Percentiles rank a stretch among this genome's conserved stretches.
phyloP scores from a whole-genome alignment of 2,888 invertebrate genomes.

The Chloromyia formosa region DNA sequence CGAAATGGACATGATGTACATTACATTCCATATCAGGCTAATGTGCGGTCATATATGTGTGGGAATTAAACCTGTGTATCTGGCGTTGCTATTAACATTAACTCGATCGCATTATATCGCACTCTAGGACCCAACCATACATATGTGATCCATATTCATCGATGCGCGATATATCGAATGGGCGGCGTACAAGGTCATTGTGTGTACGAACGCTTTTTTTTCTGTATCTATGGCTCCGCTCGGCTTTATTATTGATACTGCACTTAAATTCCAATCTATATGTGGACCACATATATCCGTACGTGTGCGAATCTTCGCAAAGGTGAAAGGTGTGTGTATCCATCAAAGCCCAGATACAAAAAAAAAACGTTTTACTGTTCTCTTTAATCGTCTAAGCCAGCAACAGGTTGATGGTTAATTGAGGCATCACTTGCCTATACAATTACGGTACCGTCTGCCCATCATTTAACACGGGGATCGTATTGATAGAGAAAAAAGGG shows the following conservation, averaged over 20 bases:
- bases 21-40: constrained; percentile 5
- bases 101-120: neutral
- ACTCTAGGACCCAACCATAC: too few relatives aligned
- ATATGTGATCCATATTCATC: constrained; percentile 1
- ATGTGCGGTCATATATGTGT: neutral
- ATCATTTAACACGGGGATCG: neutral
- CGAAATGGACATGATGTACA: neutral
- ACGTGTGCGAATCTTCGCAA: neutral
- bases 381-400: neutral
- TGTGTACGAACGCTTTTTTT: neutral
- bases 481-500: constrained; percentile 1
- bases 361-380: constrained; percentile 16
- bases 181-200: constrained; percentile 38
- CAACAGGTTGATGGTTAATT: constrained; percentile 30
- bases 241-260: neutral
- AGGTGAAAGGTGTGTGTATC: constrained; percentile 32
- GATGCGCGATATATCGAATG: constrained; percentile 29
- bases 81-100: constrained; percentile 12
- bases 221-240: neutral
- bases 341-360: neutral
- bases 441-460: neutral
- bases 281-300: neutral
- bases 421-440: constrained; percentile 32
- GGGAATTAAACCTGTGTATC: neutral
- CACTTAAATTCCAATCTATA: neutral